These are phyloP conservation scores for Pogonocichla stellata DNA, from an alignment of 2,113 vertebrate genomes.

Conservation along the genomic window DNA sequence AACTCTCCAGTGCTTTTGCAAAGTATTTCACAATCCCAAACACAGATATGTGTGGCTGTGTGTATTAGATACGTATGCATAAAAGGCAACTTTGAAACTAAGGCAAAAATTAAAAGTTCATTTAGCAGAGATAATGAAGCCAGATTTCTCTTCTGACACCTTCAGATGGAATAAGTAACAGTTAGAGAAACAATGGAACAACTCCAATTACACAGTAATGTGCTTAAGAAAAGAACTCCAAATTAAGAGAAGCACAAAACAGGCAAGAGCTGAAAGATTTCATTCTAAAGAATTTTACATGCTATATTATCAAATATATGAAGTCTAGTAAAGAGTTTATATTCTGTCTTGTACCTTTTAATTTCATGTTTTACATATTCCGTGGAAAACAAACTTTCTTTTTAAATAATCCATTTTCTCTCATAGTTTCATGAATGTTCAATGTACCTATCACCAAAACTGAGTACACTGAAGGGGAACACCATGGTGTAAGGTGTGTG, in stretches of 20 bases:
- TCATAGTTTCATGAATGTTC: neutral
- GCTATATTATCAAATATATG: neutral
- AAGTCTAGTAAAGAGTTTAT: neutral
- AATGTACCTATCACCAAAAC: neutral
- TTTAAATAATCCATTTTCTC: neutral
- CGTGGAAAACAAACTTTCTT: neutral
- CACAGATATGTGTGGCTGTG: fast-evolving
- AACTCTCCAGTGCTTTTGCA: neutral
- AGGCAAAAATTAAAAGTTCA: neutral
- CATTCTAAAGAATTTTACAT: neutral
- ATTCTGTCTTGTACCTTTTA: neutral
- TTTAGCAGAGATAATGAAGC: neutral
- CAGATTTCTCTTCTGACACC: neutral
- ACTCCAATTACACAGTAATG: neutral
- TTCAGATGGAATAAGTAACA: neutral
- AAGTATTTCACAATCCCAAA: neutral
- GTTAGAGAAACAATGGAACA: neutral
- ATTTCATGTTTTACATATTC: neutral
- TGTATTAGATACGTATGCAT: neutral
- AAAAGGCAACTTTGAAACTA: neutral
- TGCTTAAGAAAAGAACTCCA: neutral
- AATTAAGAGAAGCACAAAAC: neutral
- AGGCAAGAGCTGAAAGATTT: fast-evolving
- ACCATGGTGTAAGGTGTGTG: neutral
- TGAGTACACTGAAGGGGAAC: neutral